Percentiles rank a stretch among this genome's conserved stretches.
These are phyloP conservation scores for Parus major DNA, from an alignment of 2,113 vertebrate species.

Conservation along the genomic window DNA sequence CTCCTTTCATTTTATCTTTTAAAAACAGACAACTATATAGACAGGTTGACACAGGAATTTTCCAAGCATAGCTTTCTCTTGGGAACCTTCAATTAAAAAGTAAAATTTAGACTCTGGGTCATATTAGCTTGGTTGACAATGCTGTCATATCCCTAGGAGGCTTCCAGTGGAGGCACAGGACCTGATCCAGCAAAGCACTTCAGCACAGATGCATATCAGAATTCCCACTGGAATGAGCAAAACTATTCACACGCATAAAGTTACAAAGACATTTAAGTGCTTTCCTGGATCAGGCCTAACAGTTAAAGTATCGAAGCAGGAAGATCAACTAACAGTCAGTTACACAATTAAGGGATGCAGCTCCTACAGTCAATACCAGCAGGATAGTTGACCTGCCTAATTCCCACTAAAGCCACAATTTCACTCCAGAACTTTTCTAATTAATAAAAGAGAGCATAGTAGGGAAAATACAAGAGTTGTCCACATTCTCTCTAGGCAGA, in stretches of 20 bases:
- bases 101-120: not conserved
- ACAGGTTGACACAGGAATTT: not conserved
- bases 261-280: not conserved
- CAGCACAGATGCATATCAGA: not conserved
- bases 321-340: not conserved
- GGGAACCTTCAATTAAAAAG: not conserved
- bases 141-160: not conserved
- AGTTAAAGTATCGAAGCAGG: not conserved
- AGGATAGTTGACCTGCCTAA: not conserved
- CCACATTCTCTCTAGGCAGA: not conserved
- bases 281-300: constrained; percentile 24
- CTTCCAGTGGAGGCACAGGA: not conserved
- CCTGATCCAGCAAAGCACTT: constrained; percentile 29
- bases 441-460: not conserved
- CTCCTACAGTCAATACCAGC: not conserved
- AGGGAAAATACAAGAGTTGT: not conserved
- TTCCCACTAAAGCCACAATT: not conserved
- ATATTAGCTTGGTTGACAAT: constrained; percentile 7
- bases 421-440: not conserved
- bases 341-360: not conserved
- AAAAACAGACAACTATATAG: not conserved
- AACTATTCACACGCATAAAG: constrained; percentile 1
- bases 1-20: not conserved
- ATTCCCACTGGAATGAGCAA: not conserved
- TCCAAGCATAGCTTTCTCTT: not conserved